Percentiles rank a stretch among this genome's conserved stretches.
These are phyloP conservation scores for Ceratosolen solmsi DNA, from an alignment of 1,140 invertebrate genomes.

Conservation along the genomic window DNA sequence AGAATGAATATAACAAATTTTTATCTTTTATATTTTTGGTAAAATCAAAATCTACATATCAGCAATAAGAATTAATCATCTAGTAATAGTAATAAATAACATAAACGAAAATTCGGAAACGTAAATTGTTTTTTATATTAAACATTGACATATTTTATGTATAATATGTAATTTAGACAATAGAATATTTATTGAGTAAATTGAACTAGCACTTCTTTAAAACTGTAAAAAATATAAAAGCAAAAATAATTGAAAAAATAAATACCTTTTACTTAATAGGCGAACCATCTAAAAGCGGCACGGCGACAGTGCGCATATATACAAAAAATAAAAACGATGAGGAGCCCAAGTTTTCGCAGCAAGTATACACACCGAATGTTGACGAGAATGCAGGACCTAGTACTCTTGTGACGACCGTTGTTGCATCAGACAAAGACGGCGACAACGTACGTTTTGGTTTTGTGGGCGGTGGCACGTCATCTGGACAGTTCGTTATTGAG, in stretches of 20 bases:
- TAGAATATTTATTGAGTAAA: no score
- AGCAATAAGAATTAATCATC: no score
- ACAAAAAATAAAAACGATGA: constrained; percentile 98
- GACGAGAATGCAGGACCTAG: constrained; percentile 96
- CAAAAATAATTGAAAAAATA: neutral
- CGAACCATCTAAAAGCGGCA: constrained; percentile 91
- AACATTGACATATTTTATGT: neutral
- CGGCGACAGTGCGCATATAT: constrained; percentile 93
- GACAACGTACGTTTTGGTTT: constrained; percentile 96
- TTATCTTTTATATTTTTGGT: no score
- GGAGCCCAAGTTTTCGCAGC: constrained; percentile 95
- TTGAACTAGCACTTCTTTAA: no score
- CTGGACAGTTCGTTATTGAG: constrained; percentile 95
- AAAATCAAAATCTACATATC: no score
- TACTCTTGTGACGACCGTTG: constrained; percentile 93
- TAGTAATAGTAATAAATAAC: no score
- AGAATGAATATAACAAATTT: no score
- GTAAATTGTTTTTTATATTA: neutral
- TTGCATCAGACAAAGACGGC: constrained; percentile 95
- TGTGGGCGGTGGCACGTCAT: constrained; percentile 89
- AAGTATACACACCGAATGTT: constrained; percentile 96
- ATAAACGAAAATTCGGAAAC: no score
- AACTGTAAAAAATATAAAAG: neutral
- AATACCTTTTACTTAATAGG: constrained; percentile 70
- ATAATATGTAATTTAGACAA: neutral